Evolutionary conservation across 2,113 vertebrate species (phyloP).

Genomic region (Thomomys bottae): DNA sequence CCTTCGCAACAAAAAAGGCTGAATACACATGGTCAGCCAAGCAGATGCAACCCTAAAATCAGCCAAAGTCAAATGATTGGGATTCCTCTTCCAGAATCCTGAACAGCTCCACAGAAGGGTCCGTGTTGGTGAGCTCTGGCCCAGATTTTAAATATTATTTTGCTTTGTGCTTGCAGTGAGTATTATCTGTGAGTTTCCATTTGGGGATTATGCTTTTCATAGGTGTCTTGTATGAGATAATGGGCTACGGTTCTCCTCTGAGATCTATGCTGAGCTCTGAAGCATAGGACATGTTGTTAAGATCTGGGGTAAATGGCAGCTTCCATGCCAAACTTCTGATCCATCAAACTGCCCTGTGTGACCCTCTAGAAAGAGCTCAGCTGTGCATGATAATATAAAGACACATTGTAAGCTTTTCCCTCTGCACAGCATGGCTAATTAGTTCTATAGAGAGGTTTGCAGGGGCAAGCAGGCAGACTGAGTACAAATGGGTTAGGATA

Average conservation of each 20-base stretch:
- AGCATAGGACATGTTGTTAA: slow-evolving; percentile 54
- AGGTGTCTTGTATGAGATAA: slow-evolving; percentile 52
- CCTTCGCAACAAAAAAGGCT: not conserved
- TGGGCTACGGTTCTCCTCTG: slow-evolving; percentile 56
- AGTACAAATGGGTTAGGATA: not conserved
- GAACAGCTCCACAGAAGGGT: slow-evolving; percentile 34
- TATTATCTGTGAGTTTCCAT: slow-evolving; percentile 60
- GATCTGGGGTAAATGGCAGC: slow-evolving; percentile 42
- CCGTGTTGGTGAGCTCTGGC: slow-evolving; percentile 47
- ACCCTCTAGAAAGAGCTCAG: slow-evolving; percentile 13
- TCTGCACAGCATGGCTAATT: not conserved
- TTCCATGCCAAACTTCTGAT: slow-evolving; percentile 56
- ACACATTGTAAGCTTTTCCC: not conserved
- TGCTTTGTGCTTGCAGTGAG: slow-evolving; percentile 60
- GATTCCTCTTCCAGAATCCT: not conserved
- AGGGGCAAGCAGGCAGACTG: not conserved
- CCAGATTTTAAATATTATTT: slow-evolving; percentile 67
- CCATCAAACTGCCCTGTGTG: not conserved
- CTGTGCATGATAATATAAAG: not conserved
- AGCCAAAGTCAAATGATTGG: slow-evolving; percentile 7
- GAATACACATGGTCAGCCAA: not conserved
- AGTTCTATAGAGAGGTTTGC: not conserved
- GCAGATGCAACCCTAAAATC: slow-evolving; percentile 10
- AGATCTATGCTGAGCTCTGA: slow-evolving; percentile 46
- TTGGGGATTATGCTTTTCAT: slow-evolving; percentile 68